Conservation (phyloP, 2,888 invertebrate species). For the Stratiomys singularior region DNA sequence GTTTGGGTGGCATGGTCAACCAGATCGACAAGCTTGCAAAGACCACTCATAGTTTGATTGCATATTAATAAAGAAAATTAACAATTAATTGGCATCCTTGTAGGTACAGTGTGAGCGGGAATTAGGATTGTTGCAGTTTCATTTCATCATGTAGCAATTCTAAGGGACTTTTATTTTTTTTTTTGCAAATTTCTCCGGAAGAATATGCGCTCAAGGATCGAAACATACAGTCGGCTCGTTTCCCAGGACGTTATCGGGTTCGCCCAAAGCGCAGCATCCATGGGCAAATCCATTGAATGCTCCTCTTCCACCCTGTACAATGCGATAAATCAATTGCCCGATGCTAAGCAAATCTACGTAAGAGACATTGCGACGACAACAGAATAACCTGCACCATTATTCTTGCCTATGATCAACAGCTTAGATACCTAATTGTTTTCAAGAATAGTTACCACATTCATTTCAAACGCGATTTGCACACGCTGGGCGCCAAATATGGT, state of each 20-base stretch:
- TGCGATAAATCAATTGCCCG: neutral
- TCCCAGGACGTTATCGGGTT: too few relatives aligned
- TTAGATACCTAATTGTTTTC: conserved; percentile 12
- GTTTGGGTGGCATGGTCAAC: neutral
- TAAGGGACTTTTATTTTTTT: too few relatives aligned
- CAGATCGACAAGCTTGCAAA: neutral
- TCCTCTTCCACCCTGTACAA: neutral
- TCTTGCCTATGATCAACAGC: neutral
- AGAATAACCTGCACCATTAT: conserved; percentile 25
- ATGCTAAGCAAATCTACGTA: conserved; percentile 25
- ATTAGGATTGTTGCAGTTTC: neutral
- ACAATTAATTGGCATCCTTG: too few relatives aligned
- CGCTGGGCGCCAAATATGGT: conserved; percentile 49
- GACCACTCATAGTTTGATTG: neutral
- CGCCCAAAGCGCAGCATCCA: too few relatives aligned
- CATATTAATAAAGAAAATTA: neutral
- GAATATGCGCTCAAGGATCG: neutral
- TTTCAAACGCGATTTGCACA: conserved; percentile 47
- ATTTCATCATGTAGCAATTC: too few relatives aligned
- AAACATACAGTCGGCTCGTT: too few relatives aligned
- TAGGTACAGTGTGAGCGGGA: too few relatives aligned
- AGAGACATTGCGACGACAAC: conserved; percentile 39
- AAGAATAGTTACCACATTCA: conserved; percentile 2
- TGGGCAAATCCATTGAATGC: too few relatives aligned
- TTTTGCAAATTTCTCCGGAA: neutral